phyloP scores from a whole-genome alignment of 2,113 vertebrate genomes.

The Plectropomus leopardus region DNA sequence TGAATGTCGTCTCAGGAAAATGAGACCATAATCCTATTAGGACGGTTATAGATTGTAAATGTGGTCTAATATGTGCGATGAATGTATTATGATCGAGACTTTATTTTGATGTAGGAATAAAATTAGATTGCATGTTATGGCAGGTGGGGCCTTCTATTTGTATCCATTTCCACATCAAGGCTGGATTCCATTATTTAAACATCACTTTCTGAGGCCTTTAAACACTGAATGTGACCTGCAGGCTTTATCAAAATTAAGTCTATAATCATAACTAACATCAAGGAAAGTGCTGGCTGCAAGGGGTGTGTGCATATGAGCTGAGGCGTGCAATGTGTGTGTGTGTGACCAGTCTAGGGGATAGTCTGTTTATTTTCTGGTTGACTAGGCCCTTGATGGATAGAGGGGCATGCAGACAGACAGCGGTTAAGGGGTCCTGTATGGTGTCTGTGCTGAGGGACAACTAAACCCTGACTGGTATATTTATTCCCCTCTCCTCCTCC shows the following conservation, averaged over 20 bases:
- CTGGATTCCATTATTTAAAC: not conserved
- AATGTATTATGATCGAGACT: constrained; percentile 4
- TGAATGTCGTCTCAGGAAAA: constrained; percentile 33
- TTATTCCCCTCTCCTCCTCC: constrained; percentile 41
- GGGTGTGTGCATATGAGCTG: not conserved
- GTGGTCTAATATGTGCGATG: not conserved
- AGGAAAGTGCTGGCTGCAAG: not conserved
- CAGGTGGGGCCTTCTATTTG: constrained; percentile 41
- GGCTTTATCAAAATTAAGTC: constrained; percentile 9
- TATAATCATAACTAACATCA: not conserved
- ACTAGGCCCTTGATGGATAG: constrained; percentile 69
- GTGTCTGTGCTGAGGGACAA: constrained; percentile 57
- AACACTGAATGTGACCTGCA: constrained; percentile 11
- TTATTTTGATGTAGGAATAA: constrained; percentile 2
- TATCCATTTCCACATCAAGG: constrained; percentile 13
- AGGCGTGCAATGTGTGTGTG: constrained; percentile 3
- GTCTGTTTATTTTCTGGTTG: constrained; percentile 64
- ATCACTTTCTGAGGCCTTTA: constrained; percentile 1
- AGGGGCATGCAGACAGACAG: constrained; percentile 69
- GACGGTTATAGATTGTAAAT: constrained; percentile 38
- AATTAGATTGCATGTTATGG: constrained; percentile 19
- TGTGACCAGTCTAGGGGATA: constrained; percentile 23
- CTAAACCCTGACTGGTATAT: constrained; percentile 60
- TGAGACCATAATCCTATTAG: constrained; percentile 31
- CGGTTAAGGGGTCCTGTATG: constrained; percentile 39